These are phyloP conservation scores for Caerostris extrusa DNA, from an alignment of 1,140 invertebrate species.

Conservation along the genomic window DNA sequence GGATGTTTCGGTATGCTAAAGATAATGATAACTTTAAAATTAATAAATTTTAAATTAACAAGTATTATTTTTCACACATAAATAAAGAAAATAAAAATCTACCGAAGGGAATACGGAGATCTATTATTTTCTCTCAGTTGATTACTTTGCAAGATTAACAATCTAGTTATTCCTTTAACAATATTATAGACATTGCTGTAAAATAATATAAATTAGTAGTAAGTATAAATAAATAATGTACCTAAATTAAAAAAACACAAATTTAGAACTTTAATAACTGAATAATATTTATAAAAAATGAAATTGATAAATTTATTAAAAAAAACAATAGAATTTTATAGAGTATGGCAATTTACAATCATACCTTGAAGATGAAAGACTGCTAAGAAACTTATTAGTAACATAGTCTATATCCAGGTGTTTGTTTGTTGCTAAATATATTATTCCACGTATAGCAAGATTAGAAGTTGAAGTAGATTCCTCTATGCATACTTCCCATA, in stretches of 20 bases:
- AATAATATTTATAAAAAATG: neutral
- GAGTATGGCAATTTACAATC: neutral
- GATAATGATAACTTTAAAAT: neutral
- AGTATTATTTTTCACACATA: neutral
- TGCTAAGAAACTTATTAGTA: constrained; percentile 48
- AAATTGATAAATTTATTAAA: neutral
- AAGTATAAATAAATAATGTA: too few relatives aligned
- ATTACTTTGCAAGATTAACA: constrained; percentile 25
- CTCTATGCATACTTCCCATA: constrained; percentile 59
- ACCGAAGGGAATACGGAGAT: constrained; percentile 42
- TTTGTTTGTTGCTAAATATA: constrained; percentile 28
- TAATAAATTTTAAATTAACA: neutral
- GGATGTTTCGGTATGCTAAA: constrained; percentile 58
- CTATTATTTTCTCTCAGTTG: neutral
- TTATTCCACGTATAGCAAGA: constrained; percentile 60
- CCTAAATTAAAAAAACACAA: too few relatives aligned
- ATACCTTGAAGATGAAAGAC: constrained; percentile 46
- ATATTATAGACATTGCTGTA: constrained; percentile 47
- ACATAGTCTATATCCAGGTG: constrained; percentile 23
- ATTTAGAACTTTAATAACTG: neutral
- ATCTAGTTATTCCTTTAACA: constrained; percentile 44
- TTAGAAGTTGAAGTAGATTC: constrained; percentile 40
- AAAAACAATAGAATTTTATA: neutral
- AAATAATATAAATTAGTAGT: neutral
- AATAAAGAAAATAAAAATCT: neutral